Conservation (phyloP, 2,797 vertebrate species). For the Falco concolor region DNA sequence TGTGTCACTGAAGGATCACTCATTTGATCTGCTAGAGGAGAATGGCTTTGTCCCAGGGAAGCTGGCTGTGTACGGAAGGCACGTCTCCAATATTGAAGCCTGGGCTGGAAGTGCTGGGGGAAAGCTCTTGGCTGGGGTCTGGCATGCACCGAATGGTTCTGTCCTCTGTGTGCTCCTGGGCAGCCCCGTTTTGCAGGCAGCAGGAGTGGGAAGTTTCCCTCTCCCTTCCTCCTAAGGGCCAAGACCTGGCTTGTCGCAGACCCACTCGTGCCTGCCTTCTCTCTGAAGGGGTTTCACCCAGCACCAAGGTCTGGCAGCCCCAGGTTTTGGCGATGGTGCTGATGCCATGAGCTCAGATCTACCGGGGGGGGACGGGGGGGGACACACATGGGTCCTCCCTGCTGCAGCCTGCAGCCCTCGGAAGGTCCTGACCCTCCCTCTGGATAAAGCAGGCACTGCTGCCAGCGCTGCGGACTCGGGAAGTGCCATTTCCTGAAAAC, state of each 20-base stretch:
- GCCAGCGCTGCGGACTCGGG: neutral
- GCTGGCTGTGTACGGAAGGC: neutral
- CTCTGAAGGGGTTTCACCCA: no score
- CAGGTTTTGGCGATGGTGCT: neutral
- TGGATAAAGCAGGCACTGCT: neutral
- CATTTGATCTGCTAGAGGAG: neutral
- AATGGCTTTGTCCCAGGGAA: neutral
- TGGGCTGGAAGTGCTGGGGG: neutral
- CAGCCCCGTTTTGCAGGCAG: neutral
- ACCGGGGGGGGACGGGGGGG: no score
- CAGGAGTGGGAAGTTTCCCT: neutral
- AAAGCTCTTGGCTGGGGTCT: neutral
- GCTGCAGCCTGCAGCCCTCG: neutral
- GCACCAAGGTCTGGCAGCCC: neutral
- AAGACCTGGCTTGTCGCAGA: neutral
- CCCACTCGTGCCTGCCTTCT: neutral
- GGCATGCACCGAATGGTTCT: accelerated
- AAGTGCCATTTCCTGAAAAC: neutral
- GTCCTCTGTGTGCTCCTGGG: accelerated
- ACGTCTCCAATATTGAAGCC: accelerated
- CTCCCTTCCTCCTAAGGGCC: neutral
- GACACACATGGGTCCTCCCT: neutral
- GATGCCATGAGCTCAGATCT: neutral
- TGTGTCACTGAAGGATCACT: neutral
- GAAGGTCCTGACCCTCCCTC: neutral